phyloP scores from a whole-genome alignment of 2,888 invertebrate genomes.

The Acholoe squamosa region DNA sequence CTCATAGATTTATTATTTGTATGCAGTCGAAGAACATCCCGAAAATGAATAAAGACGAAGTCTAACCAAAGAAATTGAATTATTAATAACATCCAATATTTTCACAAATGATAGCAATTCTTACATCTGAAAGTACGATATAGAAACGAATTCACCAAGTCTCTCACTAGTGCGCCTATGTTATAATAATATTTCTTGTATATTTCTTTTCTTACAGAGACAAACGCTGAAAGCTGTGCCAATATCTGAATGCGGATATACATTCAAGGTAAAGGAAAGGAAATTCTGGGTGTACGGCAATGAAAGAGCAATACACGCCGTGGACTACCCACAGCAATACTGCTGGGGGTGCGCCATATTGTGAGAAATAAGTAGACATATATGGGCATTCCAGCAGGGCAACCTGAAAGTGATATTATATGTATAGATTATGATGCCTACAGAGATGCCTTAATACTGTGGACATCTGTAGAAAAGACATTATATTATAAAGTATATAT shows the following conservation, averaged over 20 bases:
- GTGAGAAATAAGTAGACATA: constrained; percentile 51
- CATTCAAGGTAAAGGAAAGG: constrained; percentile 72
- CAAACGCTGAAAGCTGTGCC: constrained; percentile 76
- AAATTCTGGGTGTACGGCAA: constrained; percentile 78
- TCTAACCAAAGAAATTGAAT: no score
- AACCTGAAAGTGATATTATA: neutral
- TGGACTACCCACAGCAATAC: constrained; percentile 78
- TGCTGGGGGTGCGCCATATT: constrained; percentile 72
- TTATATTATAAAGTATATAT: neutral
- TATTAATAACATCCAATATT: no score
- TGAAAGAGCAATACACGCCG: constrained; percentile 73
- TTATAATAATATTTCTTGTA: neutral
- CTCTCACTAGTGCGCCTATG: neutral
- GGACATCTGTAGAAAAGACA: neutral
- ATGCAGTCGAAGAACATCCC: no score
- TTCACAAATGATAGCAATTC: no score
- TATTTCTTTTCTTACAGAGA: constrained; percentile 75
- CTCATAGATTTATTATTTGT: no score
- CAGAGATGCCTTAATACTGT: neutral
- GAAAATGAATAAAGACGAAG: no score
- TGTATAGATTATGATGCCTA: neutral
- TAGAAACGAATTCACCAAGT: no score
- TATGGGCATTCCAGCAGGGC: neutral
- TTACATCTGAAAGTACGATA: no score
- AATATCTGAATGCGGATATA: constrained; percentile 75